These are phyloP conservation scores for Acanthosepion esculentum DNA, from an alignment of 2,888 invertebrate genomes.

Conservation along the genomic window DNA sequence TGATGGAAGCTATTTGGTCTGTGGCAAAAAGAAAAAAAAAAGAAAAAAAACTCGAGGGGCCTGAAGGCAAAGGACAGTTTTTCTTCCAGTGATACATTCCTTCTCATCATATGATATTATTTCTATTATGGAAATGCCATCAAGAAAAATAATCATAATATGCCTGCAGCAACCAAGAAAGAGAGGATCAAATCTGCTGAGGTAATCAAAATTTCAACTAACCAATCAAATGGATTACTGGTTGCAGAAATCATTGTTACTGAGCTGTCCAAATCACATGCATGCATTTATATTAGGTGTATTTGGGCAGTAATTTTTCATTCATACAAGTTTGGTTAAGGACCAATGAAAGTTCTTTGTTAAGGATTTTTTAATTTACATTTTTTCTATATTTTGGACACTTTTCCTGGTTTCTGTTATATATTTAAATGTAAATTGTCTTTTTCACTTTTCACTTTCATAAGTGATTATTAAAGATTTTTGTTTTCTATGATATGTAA, in stretches of 20 bases:
- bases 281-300: neutral
- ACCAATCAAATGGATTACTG: neutral
- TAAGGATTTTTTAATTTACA: no score
- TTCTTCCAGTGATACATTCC: slow-evolving; percentile 9
- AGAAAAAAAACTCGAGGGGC: neutral
- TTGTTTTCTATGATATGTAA: no score
- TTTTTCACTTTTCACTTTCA: no score
- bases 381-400: no score
- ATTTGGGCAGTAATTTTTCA: no score
- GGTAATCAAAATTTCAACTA: slow-evolving; percentile 4
- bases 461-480: no score
- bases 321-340: no score
- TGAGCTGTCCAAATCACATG: neutral
- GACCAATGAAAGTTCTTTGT: no score
- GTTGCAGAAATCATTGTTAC: neutral
- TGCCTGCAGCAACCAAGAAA: neutral
- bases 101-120: neutral
- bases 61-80: neutral
- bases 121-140: slow-evolving; percentile 5
- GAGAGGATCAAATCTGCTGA: neutral
- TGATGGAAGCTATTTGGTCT: neutral
- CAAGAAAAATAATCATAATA: neutral
- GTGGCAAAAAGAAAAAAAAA: neutral
- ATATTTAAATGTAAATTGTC: no score
- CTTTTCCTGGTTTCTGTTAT: no score